These are phyloP conservation scores for Stichodactyla mertensii DNA, from an alignment of 64 coral and sea anemone species.

Conservation along the genomic window DNA sequence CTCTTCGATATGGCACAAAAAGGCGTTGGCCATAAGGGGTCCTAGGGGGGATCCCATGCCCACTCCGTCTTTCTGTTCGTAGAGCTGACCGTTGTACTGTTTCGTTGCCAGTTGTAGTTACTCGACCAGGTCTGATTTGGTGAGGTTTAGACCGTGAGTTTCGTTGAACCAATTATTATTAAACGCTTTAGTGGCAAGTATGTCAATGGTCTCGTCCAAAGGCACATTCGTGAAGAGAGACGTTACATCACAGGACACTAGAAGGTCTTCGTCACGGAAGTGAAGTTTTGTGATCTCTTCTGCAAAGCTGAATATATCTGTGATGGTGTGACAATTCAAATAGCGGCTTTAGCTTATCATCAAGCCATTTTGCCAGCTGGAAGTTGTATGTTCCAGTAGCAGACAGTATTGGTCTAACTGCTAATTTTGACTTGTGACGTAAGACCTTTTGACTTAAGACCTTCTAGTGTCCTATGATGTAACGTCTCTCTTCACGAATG, in stretches of 20 bases:
- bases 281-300: slow-evolving; percentile 28
- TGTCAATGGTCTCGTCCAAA: background rate
- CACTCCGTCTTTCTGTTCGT: slow-evolving; percentile 35
- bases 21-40: background rate
- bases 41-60: slow-evolving; percentile 10
- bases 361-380: too few relatives aligned
- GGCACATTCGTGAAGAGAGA: background rate
- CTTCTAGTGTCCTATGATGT: too few relatives aligned
- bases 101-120: slow-evolving; percentile 14
- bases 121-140: background rate
- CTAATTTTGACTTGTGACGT: too few relatives aligned
- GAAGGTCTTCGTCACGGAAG: slow-evolving; percentile 3
- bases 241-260: slow-evolving; percentile 23
- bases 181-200: slow-evolving; percentile 13
- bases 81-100: slow-evolving; percentile 14
- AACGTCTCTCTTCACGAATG: too few relatives aligned
- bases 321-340: slow-evolving; percentile 21
- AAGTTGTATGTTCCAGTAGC: too few relatives aligned
- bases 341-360: too few relatives aligned
- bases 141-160: slow-evolving; percentile 2
- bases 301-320: slow-evolving; percentile 35
- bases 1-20: slow-evolving; percentile 15
- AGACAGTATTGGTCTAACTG: too few relatives aligned
- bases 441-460: too few relatives aligned
- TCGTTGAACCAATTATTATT: slow-evolving; percentile 15